Conservation (phyloP, 2,113 vertebrate genomes). For the Talpa occidentalis region DNA sequence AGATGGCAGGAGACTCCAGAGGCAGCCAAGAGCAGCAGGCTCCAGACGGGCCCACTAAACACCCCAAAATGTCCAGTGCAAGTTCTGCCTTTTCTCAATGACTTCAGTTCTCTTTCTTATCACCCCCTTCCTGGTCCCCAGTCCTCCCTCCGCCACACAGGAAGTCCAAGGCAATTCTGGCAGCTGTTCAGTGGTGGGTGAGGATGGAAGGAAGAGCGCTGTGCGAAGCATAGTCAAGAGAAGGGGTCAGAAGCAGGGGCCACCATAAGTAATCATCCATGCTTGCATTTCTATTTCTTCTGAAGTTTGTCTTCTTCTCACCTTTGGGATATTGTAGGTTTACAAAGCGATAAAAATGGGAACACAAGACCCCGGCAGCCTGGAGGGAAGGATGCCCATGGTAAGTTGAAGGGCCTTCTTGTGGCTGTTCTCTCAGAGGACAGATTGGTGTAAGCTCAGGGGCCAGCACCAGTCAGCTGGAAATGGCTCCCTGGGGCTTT, state of each 20-base stretch:
- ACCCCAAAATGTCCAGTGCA: background rate
- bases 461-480: background rate
- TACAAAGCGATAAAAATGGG: slow-evolving; percentile 80
- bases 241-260: background rate
- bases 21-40: background rate
- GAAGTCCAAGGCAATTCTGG: background rate
- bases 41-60: background rate
- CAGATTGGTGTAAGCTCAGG: background rate
- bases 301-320: slow-evolving; percentile 5
- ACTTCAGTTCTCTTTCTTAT: background rate
- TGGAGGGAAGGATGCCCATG: slow-evolving; percentile 81
- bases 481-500: background rate
- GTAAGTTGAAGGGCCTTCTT: slow-evolving; percentile 70
- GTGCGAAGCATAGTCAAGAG: background rate
- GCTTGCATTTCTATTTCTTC: slow-evolving; percentile 21
- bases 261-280: background rate
- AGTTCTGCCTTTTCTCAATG: background rate
- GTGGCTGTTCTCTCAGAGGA: background rate
- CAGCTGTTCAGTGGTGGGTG: background rate
- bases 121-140: background rate
- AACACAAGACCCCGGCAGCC: slow-evolving; percentile 74
- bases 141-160: background rate
- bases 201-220: background rate
- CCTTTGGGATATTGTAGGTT: slow-evolving; percentile 75
- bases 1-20: background rate